Percentiles rank a stretch among this genome's conserved stretches.
phyloP scores from a whole-genome alignment of 2,888 invertebrate genomes.

The Nomada flava region DNA sequence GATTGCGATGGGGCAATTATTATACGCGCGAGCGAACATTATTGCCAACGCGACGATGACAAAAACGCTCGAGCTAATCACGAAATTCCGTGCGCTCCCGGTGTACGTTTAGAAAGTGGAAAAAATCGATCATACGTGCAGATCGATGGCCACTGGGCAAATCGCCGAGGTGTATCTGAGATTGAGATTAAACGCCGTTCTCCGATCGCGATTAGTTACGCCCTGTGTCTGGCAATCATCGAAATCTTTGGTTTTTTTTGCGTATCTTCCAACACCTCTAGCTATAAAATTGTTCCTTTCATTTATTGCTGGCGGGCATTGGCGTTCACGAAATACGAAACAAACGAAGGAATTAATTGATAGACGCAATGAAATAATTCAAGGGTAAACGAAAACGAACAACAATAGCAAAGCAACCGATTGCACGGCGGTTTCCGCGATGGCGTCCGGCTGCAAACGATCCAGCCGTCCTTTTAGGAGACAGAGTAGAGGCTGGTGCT shows the following conservation, averaged over 20 bases:
- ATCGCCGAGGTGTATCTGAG: slow-evolving; percentile 6
- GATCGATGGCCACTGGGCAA: neutral
- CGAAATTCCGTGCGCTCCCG: slow-evolving; percentile 76
- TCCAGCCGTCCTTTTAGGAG: slow-evolving; percentile 67
- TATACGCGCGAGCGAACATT: slow-evolving; percentile 82
- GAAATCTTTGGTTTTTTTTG: neutral
- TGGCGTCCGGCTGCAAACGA: slow-evolving; percentile 28
- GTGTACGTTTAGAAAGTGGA: slow-evolving; percentile 80
- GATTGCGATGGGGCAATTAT: slow-evolving; percentile 75
- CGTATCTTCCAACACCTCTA: neutral
- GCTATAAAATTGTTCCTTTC: neutral
- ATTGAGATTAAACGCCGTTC: neutral
- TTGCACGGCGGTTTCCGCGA: slow-evolving; percentile 32
- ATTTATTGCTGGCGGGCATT: neutral
- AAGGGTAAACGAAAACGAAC: neutral
- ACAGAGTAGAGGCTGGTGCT: slow-evolving; percentile 28
- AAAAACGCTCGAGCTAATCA: slow-evolving; percentile 76
- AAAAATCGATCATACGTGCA: slow-evolving; percentile 72
- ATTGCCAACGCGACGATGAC: slow-evolving; percentile 78
- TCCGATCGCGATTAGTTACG: slow-evolving; percentile 21
- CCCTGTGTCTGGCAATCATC: neutral
- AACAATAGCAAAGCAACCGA: neutral
- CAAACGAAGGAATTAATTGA: neutral
- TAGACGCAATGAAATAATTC: neutral
- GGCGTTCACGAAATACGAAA: no score